Evolutionary conservation across 2,888 invertebrate genomes (phyloP).

Genomic region (Frankliniella intonsa): DNA sequence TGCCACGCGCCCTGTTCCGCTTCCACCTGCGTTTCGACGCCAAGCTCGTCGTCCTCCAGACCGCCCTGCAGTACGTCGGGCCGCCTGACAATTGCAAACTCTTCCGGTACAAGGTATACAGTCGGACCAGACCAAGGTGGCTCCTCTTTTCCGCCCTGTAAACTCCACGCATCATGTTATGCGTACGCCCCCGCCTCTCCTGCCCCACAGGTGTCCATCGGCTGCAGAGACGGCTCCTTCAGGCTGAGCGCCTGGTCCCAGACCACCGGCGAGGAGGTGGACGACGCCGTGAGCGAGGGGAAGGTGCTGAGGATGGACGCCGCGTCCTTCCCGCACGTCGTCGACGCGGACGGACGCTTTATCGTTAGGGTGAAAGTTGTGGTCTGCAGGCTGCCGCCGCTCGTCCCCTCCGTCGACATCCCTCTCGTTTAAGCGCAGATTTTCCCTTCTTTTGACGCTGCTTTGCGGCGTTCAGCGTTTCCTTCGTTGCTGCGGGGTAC

Average conservation of each 20-base stretch:
- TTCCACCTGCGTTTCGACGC: constrained; percentile 2
- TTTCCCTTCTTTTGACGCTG: too few relatives aligned
- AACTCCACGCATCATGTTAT: background rate
- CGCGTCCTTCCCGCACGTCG: background rate
- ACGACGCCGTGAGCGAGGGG: background rate
- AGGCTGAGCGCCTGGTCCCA: background rate
- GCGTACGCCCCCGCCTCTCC: background rate
- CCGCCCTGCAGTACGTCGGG: constrained; percentile 3
- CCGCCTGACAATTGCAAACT: background rate
- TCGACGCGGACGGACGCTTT: background rate
- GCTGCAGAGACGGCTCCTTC: background rate
- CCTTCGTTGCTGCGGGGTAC: too few relatives aligned
- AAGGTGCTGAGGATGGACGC: background rate
- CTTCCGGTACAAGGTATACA: background rate
- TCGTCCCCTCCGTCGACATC: background rate
- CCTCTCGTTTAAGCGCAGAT: background rate
- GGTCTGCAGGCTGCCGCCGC: background rate
- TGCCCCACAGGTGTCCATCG: background rate
- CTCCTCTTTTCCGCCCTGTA: background rate
- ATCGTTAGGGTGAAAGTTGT: background rate
- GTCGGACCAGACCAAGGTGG: background rate
- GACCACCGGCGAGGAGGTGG: background rate
- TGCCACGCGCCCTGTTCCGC: background rate
- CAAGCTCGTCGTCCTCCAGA: background rate
- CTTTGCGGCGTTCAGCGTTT: too few relatives aligned